Base-by-base conservation (phyloP, 2,797 vertebrate genomes). In the Ptychobarbus kaznakovi region DNA sequence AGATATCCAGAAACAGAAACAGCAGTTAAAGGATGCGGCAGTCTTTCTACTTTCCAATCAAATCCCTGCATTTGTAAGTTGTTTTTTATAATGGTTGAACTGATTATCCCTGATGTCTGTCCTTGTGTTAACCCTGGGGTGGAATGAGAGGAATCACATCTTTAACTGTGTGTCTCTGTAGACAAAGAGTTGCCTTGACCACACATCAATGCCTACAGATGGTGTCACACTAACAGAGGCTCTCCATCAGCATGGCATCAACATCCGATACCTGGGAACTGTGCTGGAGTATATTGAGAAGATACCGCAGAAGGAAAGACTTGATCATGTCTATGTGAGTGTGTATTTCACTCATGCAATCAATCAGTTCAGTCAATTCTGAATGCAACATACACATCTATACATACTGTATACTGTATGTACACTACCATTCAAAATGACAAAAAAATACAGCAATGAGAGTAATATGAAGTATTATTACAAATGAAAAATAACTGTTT, bases 201-300 rank as follows among this genome's bases (percentile, higher is more conserved):
- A 97, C 66, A 93, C 92, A 0, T 94, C 95, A 68, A 93, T 97
- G 80, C 97, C 96, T 0, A 96, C 98, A 97, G 97, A 99, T 0
- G 98, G 98, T 4, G 92, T 91, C 0, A 97, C 97, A 0, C 87
- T 99, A 85, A 96, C 96, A 0, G 95, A 97, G 86, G 96, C 93
- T 75, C 95, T 99, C 88, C 98, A 97, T 91, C 96, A 96, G 91
- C 92, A 95, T 0, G 98, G 98, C 72, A 97, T 99, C 90, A 99
- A 98, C 86, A 93, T 99, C 77, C 96, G 98, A 11, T 99, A 99
- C 86, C 92, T 99, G 84, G 97, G 97, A 85, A 95, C 95, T 70
- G 91, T 99, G 18, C 91, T 99, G 86, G 93, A 82, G 75, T 93
- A 96, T 87, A 93, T 98, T 90, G 90, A 93, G 81, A 94, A 90